Base-by-base conservation (phyloP, 2,113 vertebrate genomes). In the Meleagris gallopavo region DNA sequence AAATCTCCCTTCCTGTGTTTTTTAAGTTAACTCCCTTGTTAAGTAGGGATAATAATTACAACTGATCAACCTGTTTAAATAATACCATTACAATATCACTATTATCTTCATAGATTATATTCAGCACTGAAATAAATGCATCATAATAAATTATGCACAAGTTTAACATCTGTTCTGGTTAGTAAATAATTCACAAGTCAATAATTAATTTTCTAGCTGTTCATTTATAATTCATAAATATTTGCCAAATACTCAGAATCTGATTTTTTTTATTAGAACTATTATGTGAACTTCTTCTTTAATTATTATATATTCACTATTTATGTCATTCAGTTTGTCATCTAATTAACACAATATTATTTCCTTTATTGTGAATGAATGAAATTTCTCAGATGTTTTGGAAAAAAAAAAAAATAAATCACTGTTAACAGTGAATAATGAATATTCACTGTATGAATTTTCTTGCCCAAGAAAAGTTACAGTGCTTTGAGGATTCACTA, bases 161-260 rank as follows among this genome's bases (percentile, higher is more conserved):
- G 88, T 94, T 94, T 95, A 96, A 95, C 93, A 94, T 94, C 91
- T 97, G 94, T 94, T 95, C 94, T 69, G 79, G 76, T 84, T 91
- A 83, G 89, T 96, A 94, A 97, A 96, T 95, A 91, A 97, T 95
- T 97, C 88, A 96, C 91, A 93, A 95, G 92, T 94, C 88, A 95
- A 97, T 97, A 96, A 96, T 95, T 96, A 95, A 95, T 95, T 95
- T 95, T 91, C 95, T 95, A 75, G 85, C 46, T 89, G 52, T 91
- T 95, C 91, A 95, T 96, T 95, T 94, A 95, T 94, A 96, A 96
- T 95, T 96, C 64, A 95, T 91, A 95, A 94, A 95, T 96, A 96
- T 95, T 97, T 97, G 91, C 85, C 93, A 95, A 96, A 97, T 94
- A 95, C 72, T 86, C 93, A 62, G 73, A 88, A 91, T 83, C 83